Conservation (phyloP, 2,888 invertebrate genomes). For the Pegoplata infirma region DNA sequence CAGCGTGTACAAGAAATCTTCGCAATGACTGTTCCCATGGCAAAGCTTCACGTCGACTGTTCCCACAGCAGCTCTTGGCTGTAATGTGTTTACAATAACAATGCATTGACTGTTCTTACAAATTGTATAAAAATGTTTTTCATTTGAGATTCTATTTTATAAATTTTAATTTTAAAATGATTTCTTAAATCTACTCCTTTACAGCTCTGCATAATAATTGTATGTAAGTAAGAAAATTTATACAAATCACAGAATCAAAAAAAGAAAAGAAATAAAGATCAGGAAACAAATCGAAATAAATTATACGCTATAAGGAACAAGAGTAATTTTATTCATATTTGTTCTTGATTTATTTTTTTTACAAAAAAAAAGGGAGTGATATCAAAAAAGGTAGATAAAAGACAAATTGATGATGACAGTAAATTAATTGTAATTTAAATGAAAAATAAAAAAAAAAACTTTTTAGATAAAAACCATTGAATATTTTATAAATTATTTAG, state of each 20-base stretch:
- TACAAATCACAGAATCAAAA: no score
- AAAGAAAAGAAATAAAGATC: background rate
- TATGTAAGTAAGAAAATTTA: background rate
- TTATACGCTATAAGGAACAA: slow-evolving; percentile 2
- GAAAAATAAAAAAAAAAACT: background rate
- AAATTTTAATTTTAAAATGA: no score
- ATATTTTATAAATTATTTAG: background rate
- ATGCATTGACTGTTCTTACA: no score
- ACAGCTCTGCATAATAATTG: no score
- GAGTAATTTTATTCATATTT: slow-evolving; percentile 22
- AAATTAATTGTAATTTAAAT: slow-evolving; percentile 27
- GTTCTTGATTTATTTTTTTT: background rate
- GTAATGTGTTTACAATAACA: no score
- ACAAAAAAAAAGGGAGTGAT: background rate
- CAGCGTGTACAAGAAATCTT: no score
- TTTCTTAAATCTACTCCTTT: background rate
- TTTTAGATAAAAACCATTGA: background rate
- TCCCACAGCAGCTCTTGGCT: no score
- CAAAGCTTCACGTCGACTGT: no score
- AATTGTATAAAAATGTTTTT: no score
- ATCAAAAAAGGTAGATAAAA: background rate
- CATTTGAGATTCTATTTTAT: no score
- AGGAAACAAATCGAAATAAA: slow-evolving; percentile 22
- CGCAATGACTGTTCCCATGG: no score
- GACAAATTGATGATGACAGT: slow-evolving; percentile 21